A percentile compares a stretch with the other conserved stretches of the same genome.
Evolutionary conservation across 2,113 vertebrate species (phyloP).

Genomic region (Elgaria multicarinata): DNA sequence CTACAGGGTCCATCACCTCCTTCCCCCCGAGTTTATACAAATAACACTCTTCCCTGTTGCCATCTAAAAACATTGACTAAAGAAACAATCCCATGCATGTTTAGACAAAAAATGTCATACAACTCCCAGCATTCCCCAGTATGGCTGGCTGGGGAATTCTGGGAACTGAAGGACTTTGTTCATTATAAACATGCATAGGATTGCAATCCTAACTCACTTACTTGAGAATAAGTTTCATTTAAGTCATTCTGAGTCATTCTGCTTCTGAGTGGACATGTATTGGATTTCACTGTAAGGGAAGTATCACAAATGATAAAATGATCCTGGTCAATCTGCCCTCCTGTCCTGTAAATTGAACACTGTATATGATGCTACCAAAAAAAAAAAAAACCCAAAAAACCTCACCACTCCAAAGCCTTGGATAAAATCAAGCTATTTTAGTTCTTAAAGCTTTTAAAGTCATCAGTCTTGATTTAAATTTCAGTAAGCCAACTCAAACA

Average conservation of each 20-base stretch:
- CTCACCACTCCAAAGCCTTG: not conserved
- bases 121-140: not conserved
- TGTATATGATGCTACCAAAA: not conserved
- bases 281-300: not conserved
- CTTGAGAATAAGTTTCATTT: no score
- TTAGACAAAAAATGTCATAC: no score
- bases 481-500: slow-evolving; percentile 30
- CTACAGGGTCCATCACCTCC: no score
- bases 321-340: not conserved
- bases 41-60: not conserved
- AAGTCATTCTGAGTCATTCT: no score
- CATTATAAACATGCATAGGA: no score
- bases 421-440: not conserved
- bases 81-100: no score
- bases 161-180: no score
- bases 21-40: not conserved
- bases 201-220: no score
- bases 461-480: not conserved
- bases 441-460: slow-evolving; percentile 20
- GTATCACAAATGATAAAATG: not conserved
- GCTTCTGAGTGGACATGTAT: no score
- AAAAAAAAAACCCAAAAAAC: no score
- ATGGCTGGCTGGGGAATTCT: no score
- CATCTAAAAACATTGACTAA: not conserved
- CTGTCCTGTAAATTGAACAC: not conserved